Percentiles rank a stretch among this genome's conserved stretches.
Conservation (phyloP, 2,113 vertebrate species). For the Alces alces region DNA sequence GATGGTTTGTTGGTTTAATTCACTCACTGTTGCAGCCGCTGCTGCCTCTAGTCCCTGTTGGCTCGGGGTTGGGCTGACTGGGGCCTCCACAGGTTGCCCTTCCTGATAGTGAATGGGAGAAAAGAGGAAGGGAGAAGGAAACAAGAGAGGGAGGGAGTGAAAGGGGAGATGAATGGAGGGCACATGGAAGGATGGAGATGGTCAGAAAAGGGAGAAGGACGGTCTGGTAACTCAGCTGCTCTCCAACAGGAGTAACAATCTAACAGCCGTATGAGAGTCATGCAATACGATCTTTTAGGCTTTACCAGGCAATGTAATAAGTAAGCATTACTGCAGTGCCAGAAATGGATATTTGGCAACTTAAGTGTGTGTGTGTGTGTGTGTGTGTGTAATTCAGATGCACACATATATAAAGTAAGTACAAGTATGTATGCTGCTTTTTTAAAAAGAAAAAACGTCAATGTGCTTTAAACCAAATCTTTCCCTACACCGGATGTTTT, state of each 20-base stretch:
- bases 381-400: neutral
- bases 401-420: slow-evolving; percentile 1
- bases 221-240: slow-evolving; percentile 80
- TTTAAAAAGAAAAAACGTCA: slow-evolving; percentile 13
- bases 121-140: slow-evolving; percentile 73
- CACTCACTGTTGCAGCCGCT: slow-evolving; percentile 86
- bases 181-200: slow-evolving; percentile 81
- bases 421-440: neutral
- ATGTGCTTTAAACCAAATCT: neutral
- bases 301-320: neutral
- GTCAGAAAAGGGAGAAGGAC: slow-evolving; percentile 83
- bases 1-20: slow-evolving; percentile 63
- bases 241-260: slow-evolving; percentile 60
- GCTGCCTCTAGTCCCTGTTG: slow-evolving; percentile 84
- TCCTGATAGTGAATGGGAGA: slow-evolving; percentile 83
- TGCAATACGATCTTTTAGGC: slow-evolving; percentile 62
- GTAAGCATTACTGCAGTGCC: slow-evolving; percentile 36
- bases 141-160: slow-evolving; percentile 68
- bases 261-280: slow-evolving; percentile 61
- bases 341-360: neutral
- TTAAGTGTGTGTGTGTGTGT: neutral
- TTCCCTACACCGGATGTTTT: neutral
- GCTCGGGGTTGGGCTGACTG: slow-evolving; percentile 80
- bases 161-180: slow-evolving; percentile 79
- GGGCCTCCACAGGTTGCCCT: slow-evolving; percentile 82